Conservation (phyloP, 2,888 invertebrate genomes). For the Hipparchia sbordonii region DNA sequence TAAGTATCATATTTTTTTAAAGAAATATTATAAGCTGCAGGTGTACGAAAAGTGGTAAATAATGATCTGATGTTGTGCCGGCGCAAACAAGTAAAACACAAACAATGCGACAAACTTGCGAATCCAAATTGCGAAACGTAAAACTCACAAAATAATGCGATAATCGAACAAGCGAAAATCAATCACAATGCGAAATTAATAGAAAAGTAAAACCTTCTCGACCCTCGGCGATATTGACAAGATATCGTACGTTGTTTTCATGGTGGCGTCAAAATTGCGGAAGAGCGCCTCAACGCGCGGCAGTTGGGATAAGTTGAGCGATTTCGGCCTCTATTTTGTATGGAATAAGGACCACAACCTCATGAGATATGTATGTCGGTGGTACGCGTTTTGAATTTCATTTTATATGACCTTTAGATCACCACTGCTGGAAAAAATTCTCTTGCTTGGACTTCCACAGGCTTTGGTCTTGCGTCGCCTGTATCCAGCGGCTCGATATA, state of each 20-base stretch:
- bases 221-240: conserved; percentile 70
- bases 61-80: conserved; percentile 10
- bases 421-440: no score
- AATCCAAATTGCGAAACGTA: conserved; percentile 20
- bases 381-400: conserved; percentile 17
- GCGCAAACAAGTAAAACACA: conserved; percentile 8
- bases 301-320: conserved; percentile 78
- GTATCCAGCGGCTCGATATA: no score
- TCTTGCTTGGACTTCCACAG: no score
- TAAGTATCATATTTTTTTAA: no score
- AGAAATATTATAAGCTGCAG: not conserved
- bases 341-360: conserved; percentile 57
- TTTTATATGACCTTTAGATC: not conserved
- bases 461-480: no score
- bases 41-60: not conserved
- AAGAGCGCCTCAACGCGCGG: conserved; percentile 74
- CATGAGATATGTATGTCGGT: conserved; percentile 26
- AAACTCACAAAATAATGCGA: conserved; percentile 15
- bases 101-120: conserved; percentile 37
- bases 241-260: conserved; percentile 72
- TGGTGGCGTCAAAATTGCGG: conserved; percentile 69
- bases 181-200: conserved; percentile 39
- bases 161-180: conserved; percentile 27
- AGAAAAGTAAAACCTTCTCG: conserved; percentile 66
- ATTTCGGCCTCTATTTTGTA: conserved; percentile 71